Conservation (phyloP, 2,888 invertebrate genomes). For the Apamea epomidion region DNA sequence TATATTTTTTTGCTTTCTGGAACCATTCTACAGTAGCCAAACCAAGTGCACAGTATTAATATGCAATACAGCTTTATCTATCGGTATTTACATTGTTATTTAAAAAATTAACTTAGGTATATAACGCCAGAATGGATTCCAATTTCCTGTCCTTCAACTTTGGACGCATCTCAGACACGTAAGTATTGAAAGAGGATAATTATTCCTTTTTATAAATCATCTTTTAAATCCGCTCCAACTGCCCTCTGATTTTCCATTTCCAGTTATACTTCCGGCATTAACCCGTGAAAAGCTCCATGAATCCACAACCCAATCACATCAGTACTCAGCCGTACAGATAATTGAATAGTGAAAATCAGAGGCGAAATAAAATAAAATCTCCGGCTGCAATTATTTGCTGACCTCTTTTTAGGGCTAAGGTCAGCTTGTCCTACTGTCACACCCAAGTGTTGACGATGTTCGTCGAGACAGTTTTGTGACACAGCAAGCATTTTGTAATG, state of each 20-base stretch:
- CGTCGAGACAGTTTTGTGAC: neutral
- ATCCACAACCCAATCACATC: constrained; percentile 57
- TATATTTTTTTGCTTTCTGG: neutral
- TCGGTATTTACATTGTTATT: neutral
- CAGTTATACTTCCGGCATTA: constrained; percentile 20
- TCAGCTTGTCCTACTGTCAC: constrained; percentile 56
- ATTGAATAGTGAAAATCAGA: constrained; percentile 72
- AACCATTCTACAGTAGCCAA: neutral
- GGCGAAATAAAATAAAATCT: constrained; percentile 73
- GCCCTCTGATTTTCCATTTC: constrained; percentile 18
- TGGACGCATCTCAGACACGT: neutral
- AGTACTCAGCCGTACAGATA: constrained; percentile 65
- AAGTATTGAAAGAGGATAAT: neutral
- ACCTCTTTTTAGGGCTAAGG: constrained; percentile 67
- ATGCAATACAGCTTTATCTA: neutral
- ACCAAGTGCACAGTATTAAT: neutral
- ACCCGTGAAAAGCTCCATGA: constrained; percentile 39
- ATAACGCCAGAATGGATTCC: neutral
- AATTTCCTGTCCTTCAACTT: neutral
- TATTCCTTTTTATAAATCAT: neutral
- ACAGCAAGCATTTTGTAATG: neutral
- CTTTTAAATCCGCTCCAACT: constrained; percentile 5
- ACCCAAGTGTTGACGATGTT: constrained; percentile 50
- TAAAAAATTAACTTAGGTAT: neutral
- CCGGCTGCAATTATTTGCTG: constrained; percentile 70